Evolutionary conservation across 2,113 vertebrate species (phyloP).

Genomic region (Anolis carolinensis): DNA sequence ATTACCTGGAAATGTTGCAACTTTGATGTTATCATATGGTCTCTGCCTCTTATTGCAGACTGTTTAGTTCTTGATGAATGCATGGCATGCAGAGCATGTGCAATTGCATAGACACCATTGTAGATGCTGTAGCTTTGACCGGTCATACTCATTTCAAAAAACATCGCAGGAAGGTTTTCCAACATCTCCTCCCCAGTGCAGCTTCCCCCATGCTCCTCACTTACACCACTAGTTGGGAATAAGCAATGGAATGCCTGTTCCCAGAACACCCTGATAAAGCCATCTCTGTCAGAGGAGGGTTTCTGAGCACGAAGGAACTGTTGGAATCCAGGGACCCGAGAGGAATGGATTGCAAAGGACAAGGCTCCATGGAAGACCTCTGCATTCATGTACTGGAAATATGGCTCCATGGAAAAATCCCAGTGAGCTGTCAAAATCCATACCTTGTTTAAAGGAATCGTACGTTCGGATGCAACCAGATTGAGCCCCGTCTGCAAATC

Average conservation of each 20-base stretch:
- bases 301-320: background rate
- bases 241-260: background rate
- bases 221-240: background rate
- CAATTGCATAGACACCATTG: conserved; percentile 7
- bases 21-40: background rate
- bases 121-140: conserved; percentile 20
- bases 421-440: conserved; percentile 14
- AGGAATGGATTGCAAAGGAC: background rate
- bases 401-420: background rate
- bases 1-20: background rate
- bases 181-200: background rate
- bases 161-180: background rate
- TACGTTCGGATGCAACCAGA: background rate
- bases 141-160: conserved; percentile 21
- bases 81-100: conserved; percentile 2
- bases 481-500: background rate
- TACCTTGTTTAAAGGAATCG: background rate
- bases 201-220: no score
- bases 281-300: background rate
- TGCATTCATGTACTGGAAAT: background rate
- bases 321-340: background rate
- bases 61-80: background rate
- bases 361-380: conserved; percentile 6
- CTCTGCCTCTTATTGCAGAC: background rate
- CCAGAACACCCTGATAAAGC: conserved; percentile 18